Evolutionary conservation across 2,888 invertebrate species (phyloP).

Genomic region (Platycnemis pennipes): DNA sequence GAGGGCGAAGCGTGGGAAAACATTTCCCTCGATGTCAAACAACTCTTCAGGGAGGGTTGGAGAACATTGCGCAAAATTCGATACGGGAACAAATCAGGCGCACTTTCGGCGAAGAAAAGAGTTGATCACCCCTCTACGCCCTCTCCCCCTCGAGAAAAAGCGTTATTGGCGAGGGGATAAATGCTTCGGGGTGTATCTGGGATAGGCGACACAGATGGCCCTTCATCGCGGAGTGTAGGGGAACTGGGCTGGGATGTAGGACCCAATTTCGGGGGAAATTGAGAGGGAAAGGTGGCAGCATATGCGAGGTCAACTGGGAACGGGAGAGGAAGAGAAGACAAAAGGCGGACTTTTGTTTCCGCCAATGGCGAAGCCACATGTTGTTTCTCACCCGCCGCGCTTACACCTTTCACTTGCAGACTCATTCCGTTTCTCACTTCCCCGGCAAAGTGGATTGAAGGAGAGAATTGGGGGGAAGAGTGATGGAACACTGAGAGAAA

Average conservation of each 20-base stretch:
- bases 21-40: no score
- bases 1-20: no score
- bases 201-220: neutral
- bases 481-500: neutral
- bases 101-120: neutral
- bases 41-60: no score
- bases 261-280: slow-evolving; percentile 22
- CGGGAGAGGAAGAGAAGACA: neutral
- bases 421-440: neutral
- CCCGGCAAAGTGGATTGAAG: neutral
- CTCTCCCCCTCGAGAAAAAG: neutral
- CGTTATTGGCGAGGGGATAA: neutral
- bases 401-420: neutral
- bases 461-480: neutral
- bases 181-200: neutral
- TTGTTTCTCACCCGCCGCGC: slow-evolving; percentile 19
- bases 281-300: neutral
- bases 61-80: no score
- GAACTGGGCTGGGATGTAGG: neutral
- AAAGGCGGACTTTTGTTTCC: neutral
- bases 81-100: neutral
- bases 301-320: neutral
- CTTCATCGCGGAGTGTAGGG: neutral
- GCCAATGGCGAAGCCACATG: neutral
- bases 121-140: neutral